Evolutionary conservation across 2,797 vertebrate genomes (phyloP).

Genomic region (Darevskia nairensis): DNA sequence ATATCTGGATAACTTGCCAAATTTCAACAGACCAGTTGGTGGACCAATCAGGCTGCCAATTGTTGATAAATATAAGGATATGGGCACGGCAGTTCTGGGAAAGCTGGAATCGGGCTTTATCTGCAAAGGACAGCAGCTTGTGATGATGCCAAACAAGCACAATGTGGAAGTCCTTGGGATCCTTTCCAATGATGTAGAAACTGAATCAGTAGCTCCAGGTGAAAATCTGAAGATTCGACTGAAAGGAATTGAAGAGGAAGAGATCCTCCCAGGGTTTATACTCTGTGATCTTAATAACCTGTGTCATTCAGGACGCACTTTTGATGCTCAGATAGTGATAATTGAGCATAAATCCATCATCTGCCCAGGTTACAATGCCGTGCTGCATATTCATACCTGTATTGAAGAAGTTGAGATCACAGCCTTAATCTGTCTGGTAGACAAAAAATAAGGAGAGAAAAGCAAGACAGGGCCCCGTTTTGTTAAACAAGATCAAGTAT

Average conservation of each 20-base stretch:
- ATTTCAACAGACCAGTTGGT: too few relatives aligned
- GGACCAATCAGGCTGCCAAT: too few relatives aligned
- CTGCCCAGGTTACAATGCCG: slow-evolving; percentile 96
- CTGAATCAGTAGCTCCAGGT: slow-evolving; percentile 90
- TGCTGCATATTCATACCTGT: slow-evolving; percentile 97
- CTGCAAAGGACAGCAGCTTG: too few relatives aligned
- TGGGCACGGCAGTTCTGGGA: too few relatives aligned
- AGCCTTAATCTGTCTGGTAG: too few relatives aligned
- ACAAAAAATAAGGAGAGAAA: too few relatives aligned
- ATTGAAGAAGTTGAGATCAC: slow-evolving; percentile 98
- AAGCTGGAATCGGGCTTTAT: too few relatives aligned
- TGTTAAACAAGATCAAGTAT: too few relatives aligned
- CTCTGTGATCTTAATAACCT: slow-evolving; percentile 94
- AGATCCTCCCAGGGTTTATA: slow-evolving; percentile 97
- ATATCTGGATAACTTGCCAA: too few relatives aligned
- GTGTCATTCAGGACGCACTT: slow-evolving; percentile 96
- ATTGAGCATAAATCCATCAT: slow-evolving; percentile 99
- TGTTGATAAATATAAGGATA: too few relatives aligned
- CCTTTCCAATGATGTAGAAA: slow-evolving; percentile 96
- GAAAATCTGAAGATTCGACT: slow-evolving; percentile 97
- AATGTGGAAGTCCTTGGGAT: slow-evolving; percentile 95
- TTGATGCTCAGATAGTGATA: slow-evolving; percentile 97
- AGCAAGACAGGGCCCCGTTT: too few relatives aligned
- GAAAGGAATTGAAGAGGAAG: slow-evolving; percentile 98
- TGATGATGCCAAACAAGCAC: slow-evolving; percentile 79